These are phyloP conservation scores for Patella caerulea DNA, from an alignment of 2,888 invertebrate genomes.

Conservation along the genomic window DNA sequence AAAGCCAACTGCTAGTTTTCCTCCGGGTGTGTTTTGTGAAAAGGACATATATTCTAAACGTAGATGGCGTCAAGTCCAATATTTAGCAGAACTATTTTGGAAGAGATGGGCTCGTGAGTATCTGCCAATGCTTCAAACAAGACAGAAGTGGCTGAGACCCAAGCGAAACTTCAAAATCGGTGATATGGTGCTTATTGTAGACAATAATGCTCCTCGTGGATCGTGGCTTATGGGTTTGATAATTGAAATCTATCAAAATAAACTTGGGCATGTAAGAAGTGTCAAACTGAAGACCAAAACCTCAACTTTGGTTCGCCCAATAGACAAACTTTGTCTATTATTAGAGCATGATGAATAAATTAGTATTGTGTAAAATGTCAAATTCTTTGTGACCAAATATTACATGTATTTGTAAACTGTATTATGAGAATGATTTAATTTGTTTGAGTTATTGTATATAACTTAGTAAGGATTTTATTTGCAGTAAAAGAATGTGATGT, in stretches of 20 bases:
- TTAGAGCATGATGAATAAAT: too few relatives aligned
- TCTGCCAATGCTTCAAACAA: slow-evolving; percentile 25
- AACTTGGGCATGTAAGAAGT: slow-evolving; percentile 23
- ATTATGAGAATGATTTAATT: too few relatives aligned
- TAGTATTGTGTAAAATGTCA: too few relatives aligned
- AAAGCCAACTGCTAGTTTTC: slow-evolving; percentile 4
- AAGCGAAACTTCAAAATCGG: slow-evolving; percentile 25
- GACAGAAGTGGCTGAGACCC: slow-evolving; percentile 24
- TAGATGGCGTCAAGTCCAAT: slow-evolving; percentile 27
- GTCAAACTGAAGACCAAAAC: slow-evolving; percentile 19
- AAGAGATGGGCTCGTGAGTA: slow-evolving; percentile 26
- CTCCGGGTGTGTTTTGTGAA: slow-evolving; percentile 25
- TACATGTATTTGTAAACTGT: too few relatives aligned
- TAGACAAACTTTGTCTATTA: too few relatives aligned
- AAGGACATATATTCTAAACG: neutral
- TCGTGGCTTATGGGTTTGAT: slow-evolving; percentile 30
- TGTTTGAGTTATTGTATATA: too few relatives aligned
- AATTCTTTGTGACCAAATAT: too few relatives aligned
- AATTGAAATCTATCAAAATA: slow-evolving; percentile 15
- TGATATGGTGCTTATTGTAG: slow-evolving; percentile 32
- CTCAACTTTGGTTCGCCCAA: neutral
- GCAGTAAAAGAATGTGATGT: too few relatives aligned
- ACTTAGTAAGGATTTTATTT: too few relatives aligned
- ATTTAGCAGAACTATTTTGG: slow-evolving; percentile 29
- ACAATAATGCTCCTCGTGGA: slow-evolving; percentile 21